A percentile compares a stretch with the other conserved stretches of the same genome.
Conservation (phyloP, 1,140 invertebrate species). For the Anastrepha ludens region DNA sequence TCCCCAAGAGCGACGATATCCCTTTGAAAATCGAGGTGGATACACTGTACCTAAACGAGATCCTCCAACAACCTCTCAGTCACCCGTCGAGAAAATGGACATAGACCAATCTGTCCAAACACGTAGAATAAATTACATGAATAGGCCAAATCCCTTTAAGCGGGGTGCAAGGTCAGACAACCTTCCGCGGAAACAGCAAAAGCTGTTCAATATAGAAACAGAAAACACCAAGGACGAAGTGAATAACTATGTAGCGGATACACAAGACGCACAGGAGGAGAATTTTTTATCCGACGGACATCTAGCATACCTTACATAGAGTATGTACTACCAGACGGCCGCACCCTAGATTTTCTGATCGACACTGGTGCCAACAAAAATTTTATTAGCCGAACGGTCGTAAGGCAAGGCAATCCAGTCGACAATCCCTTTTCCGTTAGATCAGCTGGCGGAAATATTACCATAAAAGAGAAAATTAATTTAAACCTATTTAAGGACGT, state of each 20-base stretch:
- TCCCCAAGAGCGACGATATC: background rate
- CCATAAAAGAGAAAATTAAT: background rate
- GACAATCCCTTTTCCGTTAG: background rate
- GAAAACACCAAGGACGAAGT: background rate
- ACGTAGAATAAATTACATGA: conserved; percentile 18
- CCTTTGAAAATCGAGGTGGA: background rate
- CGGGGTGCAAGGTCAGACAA: background rate
- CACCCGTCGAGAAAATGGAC: background rate
- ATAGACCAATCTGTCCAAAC: background rate
- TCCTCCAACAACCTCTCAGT: background rate
- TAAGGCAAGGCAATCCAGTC: background rate
- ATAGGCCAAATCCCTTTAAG: background rate
- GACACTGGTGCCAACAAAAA: too few species aligned
- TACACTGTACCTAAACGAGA: background rate
- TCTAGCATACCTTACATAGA: conserved; percentile 11
- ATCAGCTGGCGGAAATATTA: background rate
- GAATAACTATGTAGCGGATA: background rate
- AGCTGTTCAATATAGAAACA: conserved; percentile 5
- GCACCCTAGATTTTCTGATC: background rate
- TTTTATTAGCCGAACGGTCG: background rate
- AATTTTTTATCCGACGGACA: background rate
- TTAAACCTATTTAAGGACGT: background rate
- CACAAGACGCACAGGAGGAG: background rate
- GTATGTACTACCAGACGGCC: background rate
- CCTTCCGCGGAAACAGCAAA: conserved; percentile 26